Base-by-base conservation (phyloP, 2,888 invertebrate species). In the Habroteleia sp. region DNA sequence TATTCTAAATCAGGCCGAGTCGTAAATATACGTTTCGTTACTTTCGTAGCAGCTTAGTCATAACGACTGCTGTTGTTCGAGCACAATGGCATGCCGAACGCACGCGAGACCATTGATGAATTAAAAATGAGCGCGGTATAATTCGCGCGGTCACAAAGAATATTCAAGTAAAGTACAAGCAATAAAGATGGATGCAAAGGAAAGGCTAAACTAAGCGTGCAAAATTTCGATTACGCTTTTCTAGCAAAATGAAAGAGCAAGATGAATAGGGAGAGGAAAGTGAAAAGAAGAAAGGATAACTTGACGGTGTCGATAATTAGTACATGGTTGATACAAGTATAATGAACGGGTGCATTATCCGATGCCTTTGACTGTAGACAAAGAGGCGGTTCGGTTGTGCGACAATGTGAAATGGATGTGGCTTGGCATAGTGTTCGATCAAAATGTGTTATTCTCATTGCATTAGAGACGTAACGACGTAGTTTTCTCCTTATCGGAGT, bases 11-110 rank as follows among this genome's bases (percentile, higher is more conserved):
- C 63, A 71, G 71, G 71, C 13, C 63, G 56, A 27, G 14, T 23
- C 44, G 50, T 63, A 72, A 72, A 56, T 72, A 72, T 72, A 63
- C 72, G 72, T 72, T 72, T 72, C 48, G 72, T 63, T 62, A 56
- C 63, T 56, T 63, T 72, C 42, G 41, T 35, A 33, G 37, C 35
- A 23, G 56, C 37, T 63, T 44, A 44, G 41, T 50, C 35, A 42
- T 68, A 68, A 68, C 58, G 56, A 58, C 16, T 11, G 11, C 60
- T 44, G 60, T 60, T 46, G 60, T 69, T 52, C 33, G 20, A 20
- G 52, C 23, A 60, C 50, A 69, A 68, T 60, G 42, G 58, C 50
- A 54, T n/a, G 41, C 42, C 17, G 27, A 58, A 58, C 68, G 68
- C 69, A 52, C 39, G 62, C 62, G 52, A 71, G 20, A 46, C 14